These are phyloP conservation scores for Lepidochitona cinerea DNA, from an alignment of 2,888 invertebrate species.

Conservation along the genomic window DNA sequence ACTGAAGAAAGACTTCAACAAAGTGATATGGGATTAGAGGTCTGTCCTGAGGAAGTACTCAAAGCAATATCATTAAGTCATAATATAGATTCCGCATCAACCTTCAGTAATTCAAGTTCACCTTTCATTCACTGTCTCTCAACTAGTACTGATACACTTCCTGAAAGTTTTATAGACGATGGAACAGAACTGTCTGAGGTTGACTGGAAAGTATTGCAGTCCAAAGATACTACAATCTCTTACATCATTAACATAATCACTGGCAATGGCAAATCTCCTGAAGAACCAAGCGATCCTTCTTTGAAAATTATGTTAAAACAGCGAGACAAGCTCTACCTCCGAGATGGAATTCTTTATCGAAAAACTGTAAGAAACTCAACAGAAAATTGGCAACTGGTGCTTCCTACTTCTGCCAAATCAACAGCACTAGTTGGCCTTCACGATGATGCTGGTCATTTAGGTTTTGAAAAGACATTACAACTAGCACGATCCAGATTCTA, in stretches of 20 bases:
- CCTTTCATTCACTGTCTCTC: not conserved
- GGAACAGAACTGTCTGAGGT: not conserved
- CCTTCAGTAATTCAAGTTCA: not conserved
- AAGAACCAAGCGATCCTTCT: not conserved
- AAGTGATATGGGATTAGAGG: not conserved
- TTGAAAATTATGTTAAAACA: not conserved
- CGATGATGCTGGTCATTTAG: not conserved
- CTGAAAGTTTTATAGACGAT: not conserved
- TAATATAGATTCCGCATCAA: not conserved
- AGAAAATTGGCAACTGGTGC: not conserved
- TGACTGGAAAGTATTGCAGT: not conserved
- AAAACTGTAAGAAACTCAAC: not conserved
- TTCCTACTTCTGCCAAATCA: not conserved
- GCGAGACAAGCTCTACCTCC: not conserved
- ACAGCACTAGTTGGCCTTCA: not conserved
- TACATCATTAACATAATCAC: not conserved
- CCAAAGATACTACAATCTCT: not conserved
- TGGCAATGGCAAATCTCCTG: not conserved
- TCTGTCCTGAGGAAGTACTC: not conserved
- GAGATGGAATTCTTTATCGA: not conserved
- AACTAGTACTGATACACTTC: not conserved
- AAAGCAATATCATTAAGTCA: not conserved
- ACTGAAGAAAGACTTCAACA: not conserved
- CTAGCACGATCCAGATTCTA: not conserved
- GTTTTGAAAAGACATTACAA: not conserved